Percentiles rank a stretch among this genome's conserved stretches.
phyloP scores from a whole-genome alignment of 2,888 invertebrate genomes.

The Nipponacmea schrenckii region DNA sequence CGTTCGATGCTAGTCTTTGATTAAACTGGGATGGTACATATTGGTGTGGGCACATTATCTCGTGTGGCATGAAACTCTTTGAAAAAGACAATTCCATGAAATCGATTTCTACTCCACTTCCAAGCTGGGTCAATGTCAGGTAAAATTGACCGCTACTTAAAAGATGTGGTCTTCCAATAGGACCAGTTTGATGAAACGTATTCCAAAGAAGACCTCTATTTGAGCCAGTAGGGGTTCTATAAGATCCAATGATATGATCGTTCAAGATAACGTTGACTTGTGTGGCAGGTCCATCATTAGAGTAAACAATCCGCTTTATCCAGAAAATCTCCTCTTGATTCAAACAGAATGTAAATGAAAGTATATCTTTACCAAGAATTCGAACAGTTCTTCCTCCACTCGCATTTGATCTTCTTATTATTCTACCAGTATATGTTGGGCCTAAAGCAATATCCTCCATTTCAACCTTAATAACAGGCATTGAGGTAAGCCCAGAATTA shows the following conservation, averaged over 20 bases:
- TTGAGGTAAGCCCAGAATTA: too few species aligned
- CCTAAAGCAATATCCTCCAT: not conserved
- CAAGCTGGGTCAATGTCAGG: not conserved
- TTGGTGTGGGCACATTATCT: too few species aligned
- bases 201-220: not conserved
- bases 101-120: not conserved
- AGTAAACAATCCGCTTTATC: not conserved
- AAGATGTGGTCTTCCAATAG: not conserved
- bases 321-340: not conserved
- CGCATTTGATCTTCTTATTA: not conserved
- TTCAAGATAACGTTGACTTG: not conserved
- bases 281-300: not conserved
- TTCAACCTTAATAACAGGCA: not conserved
- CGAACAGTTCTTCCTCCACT: not conserved
- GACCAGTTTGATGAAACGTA: not conserved
- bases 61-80: not conserved
- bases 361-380: not conserved
- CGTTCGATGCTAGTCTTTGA: too few species aligned
- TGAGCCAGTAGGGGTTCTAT: not conserved
- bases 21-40: too few species aligned
- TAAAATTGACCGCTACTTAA: not conserved
- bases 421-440: not conserved
- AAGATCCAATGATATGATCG: not conserved
- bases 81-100: not conserved
- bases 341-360: not conserved